Evolutionary conservation across 1,140 invertebrate species (phyloP), one percentile per base, ranked within the genome.

Genomic region (Chelonus insularis): DNA sequence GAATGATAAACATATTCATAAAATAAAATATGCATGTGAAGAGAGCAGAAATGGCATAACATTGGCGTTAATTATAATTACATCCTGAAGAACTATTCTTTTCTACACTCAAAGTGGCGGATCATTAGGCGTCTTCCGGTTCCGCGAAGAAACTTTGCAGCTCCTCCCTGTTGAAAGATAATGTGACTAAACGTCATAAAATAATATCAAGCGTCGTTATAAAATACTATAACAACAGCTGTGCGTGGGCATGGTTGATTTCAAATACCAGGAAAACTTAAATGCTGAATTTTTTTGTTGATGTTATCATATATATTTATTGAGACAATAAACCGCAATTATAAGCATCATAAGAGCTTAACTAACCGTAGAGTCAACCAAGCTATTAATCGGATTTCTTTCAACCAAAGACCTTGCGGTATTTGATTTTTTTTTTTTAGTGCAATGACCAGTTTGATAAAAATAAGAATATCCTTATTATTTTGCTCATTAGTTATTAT

Each of bases 321-420:
- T 71, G 71, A 63, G 68, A 76, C 75, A 74, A 74, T 77, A 76
- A 77, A 77, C 68, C 69, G 72, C 69, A 77, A 77, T 77, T 75
- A 76, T 72, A 68, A 18, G 56, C 47, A 63, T 55, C 63, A 60
- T 72, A 68, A 72, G 58, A 41, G 45, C 32, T 66, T 59, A 67
- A 62, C 73, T 75, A 76, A 77, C 72, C 55, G 51, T 54, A 41
- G 25, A 29, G 25, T 29, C 25, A 29, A 29, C 12, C 20, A 20
- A 52, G 34, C 57, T 18, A 54, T 55, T 34, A 60, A 60, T 55
- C 29, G 16, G 29, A 25, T 23, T 50, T 60, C 54, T 63, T 62
- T 58, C 50, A n/a, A n/a, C n/a, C n/a, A n/a, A n/a, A n/a, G n/a
- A n/a, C n/a, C n/a, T n/a, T n/a, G n/a, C n/a, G n/a, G n/a, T n/a